phyloP scores from a whole-genome alignment of 2,797 vertebrate genomes.

The Sternotherus odoratus region DNA sequence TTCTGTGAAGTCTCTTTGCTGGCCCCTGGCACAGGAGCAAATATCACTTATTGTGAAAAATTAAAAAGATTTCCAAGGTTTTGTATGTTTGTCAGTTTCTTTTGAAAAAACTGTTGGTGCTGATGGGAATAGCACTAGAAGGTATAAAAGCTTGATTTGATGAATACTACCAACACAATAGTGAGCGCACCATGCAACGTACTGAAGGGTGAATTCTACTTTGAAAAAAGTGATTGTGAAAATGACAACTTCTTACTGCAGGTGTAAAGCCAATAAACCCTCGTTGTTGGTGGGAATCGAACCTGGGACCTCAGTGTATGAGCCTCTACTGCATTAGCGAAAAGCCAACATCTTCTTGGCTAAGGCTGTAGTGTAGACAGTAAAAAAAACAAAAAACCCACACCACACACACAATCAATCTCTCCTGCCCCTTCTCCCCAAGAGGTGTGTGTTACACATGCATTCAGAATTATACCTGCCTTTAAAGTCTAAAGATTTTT shows the following conservation, averaged over 20 bases:
- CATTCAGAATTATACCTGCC: not conserved
- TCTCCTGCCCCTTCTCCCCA: too few relatives aligned
- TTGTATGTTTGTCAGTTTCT: not conserved
- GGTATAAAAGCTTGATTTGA: not conserved
- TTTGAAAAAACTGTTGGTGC: not conserved
- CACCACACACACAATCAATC: too few relatives aligned
- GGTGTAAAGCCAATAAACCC: too few relatives aligned
- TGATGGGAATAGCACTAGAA: not conserved
- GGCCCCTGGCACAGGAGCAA: rapidly evolving
- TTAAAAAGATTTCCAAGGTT: not conserved
- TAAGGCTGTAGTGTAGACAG: too few relatives aligned
- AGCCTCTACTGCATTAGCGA: too few relatives aligned
- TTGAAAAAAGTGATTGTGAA: not conserved
- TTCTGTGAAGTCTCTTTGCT: rapidly evolving
- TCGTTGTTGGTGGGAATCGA: too few relatives aligned
- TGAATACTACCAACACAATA: not conserved
- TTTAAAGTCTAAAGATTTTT: not conserved
- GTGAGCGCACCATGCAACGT: not conserved
- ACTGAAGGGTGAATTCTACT: not conserved
- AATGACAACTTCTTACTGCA: not conserved
- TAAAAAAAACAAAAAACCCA: too few relatives aligned
- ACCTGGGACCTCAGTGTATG: too few relatives aligned
- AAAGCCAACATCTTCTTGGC: too few relatives aligned
- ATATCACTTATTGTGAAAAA: not conserved
- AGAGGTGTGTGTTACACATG: too few relatives aligned